Conservation (phyloP, 2,113 vertebrate species). For the Pycnonotus jocosus region DNA sequence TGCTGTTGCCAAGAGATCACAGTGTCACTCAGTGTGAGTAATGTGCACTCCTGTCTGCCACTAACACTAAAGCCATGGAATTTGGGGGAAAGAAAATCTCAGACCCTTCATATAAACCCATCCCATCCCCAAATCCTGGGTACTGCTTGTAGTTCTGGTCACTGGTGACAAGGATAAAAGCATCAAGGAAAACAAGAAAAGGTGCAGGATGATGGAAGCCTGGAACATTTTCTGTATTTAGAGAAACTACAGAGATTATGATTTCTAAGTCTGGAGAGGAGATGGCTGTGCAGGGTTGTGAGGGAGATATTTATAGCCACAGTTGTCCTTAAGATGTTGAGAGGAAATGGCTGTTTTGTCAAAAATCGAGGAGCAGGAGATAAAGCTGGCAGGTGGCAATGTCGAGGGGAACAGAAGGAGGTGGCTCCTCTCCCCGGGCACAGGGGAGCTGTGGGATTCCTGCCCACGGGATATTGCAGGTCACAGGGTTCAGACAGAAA, state of each 20-base stretch:
- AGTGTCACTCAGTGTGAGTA: not conserved
- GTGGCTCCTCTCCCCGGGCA: not conserved
- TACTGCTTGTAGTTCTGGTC: not conserved
- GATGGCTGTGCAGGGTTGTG: not conserved
- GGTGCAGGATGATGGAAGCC: not conserved
- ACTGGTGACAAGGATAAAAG: not conserved
- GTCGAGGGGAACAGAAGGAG: not conserved
- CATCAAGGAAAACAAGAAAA: not conserved
- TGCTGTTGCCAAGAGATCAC: not conserved
- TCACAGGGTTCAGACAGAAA: not conserved
- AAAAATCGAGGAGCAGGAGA: not conserved
- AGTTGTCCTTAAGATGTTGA: not conserved
- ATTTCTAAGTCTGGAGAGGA: not conserved
- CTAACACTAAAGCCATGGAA: not conserved
- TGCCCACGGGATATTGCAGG: not conserved
- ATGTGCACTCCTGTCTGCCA: not conserved
- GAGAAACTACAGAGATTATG: not conserved
- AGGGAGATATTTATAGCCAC: not conserved
- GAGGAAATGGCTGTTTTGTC: not conserved
- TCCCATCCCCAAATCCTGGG: not conserved
- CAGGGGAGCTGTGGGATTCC: not conserved
- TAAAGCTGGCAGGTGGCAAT: not conserved
- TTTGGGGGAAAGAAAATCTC: not conserved
- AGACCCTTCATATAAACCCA: not conserved
- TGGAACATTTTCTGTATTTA: not conserved